Base-by-base conservation (phyloP, 2,888 invertebrate species). In the Agrotis clavis region DNA sequence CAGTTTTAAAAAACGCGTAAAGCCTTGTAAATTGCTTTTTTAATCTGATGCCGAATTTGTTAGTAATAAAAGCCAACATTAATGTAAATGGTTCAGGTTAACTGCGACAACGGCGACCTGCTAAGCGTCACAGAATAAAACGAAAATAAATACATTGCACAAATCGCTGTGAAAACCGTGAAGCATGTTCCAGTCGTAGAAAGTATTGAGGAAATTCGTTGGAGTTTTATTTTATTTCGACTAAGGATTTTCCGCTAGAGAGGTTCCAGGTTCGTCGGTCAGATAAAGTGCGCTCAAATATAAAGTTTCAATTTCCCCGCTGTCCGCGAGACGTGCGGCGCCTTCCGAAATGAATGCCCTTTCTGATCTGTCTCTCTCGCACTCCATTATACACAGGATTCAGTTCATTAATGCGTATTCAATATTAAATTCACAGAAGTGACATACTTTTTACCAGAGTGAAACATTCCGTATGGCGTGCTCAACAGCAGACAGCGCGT, bases 281-380 rank as follows among this genome's bases (percentile, higher is more conserved):
- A 94, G 92, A 94, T 93, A 92, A 92, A 94, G 92, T 93, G 92
- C 91, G 92, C 92, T 95, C 92, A 94, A 94, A 95, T 94, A 95
- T 94, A 95, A 95, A 95, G 95, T 95, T 95, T 95, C 94, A 95
- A 95, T 96, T 95, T 94, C 91, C 91, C 87, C 90, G 86, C 89
- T 85, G 90, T 88, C 90, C 88, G 88, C 77, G 85, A 88, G 88
- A 92, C 93, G 93, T 95, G 94, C 92, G 81, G 79, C 79, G 94
- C 92, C 88, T 94, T 85, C 88, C 82, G 80, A 92, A 93, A 91
- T 90, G 81, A 87, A 87, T 84, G 84, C 88, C 87, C 87, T 87
- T 87, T 90, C 90, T 92, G 90, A 92, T 88, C 89, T 86, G 85
- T 88, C 88, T 86, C 88, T 88, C 83, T 86, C 79, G 45, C 72